Percentiles rank a stretch among this genome's conserved stretches.
Conservation (phyloP, 2,888 invertebrate genomes). For the Stenodema calcarata region DNA sequence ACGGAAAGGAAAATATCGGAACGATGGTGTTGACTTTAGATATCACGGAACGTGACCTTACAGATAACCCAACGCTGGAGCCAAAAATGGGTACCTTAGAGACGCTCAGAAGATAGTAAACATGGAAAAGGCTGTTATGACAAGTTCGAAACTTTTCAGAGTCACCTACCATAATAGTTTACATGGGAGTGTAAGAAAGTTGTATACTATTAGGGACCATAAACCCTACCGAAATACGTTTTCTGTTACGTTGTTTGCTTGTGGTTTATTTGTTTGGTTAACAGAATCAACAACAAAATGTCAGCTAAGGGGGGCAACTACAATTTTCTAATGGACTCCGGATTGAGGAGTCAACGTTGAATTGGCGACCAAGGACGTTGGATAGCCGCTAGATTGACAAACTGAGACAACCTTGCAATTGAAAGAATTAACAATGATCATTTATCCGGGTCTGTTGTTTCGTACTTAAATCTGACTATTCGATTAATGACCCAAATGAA, state of each 20-base stretch:
- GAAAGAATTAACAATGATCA: background rate
- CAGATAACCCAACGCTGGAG: background rate
- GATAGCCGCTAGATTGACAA: background rate
- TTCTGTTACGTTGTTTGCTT: background rate
- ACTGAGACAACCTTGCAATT: background rate
- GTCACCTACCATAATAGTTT: background rate
- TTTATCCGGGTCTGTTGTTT: background rate
- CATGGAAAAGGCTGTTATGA: background rate
- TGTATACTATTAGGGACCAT: background rate
- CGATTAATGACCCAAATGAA: no score
- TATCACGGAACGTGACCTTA: background rate
- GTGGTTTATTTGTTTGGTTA: background rate
- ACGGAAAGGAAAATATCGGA: background rate
- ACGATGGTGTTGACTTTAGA: background rate
- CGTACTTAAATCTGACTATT: no score
- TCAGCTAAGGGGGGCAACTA: background rate
- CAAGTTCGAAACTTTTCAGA: background rate
- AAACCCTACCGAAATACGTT: background rate
- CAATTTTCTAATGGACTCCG: background rate
- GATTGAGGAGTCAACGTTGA: background rate
- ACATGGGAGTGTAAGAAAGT: background rate
- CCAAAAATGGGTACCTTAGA: background rate
- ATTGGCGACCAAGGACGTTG: background rate
- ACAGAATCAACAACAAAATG: background rate
- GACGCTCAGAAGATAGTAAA: background rate